Percentiles rank a stretch among this genome's conserved stretches.
phyloP scores from a whole-genome alignment of 2,113 vertebrate genomes.

The Lagopus muta region DNA sequence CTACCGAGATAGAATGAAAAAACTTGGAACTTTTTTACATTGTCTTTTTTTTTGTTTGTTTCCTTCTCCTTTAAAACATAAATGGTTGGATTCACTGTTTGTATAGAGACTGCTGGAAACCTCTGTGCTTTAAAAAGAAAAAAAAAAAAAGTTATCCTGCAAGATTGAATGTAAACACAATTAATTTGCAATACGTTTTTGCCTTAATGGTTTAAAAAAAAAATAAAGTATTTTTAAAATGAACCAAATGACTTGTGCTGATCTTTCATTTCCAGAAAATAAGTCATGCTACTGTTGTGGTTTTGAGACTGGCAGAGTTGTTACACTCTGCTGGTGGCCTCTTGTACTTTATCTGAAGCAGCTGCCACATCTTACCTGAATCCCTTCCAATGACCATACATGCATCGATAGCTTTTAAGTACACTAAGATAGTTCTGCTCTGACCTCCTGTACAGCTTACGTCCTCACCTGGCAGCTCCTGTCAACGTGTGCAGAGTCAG shows the following conservation, averaged over 20 bases:
- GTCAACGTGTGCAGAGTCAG: neutral
- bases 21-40: conserved; percentile 44
- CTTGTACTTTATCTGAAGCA: neutral
- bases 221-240: conserved; percentile 81
- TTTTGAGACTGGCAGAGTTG: neutral
- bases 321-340: neutral
- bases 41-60: neutral
- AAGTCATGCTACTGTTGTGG: neutral
- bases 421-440: neutral
- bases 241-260: neutral
- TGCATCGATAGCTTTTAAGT: accelerated
- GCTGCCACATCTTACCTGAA: neutral
- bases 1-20: conserved; percentile 42
- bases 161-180: conserved; percentile 77
- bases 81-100: conserved; percentile 54
- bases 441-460: neutral
- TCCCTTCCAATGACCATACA: neutral
- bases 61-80: neutral
- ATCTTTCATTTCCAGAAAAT: neutral
- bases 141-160: conserved; percentile 48
- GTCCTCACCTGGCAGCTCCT: neutral
- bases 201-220: conserved; percentile 79
- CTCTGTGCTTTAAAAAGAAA: conserved; percentile 2
- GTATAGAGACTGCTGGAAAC: conserved; percentile 53
- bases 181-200: conserved; percentile 73